Evolutionary conservation across 37 sponge, comb jelly and placozoan species (phyloP), one percentile per base, ranked within the genome.

Genomic region (Halichondria panicea): DNA sequence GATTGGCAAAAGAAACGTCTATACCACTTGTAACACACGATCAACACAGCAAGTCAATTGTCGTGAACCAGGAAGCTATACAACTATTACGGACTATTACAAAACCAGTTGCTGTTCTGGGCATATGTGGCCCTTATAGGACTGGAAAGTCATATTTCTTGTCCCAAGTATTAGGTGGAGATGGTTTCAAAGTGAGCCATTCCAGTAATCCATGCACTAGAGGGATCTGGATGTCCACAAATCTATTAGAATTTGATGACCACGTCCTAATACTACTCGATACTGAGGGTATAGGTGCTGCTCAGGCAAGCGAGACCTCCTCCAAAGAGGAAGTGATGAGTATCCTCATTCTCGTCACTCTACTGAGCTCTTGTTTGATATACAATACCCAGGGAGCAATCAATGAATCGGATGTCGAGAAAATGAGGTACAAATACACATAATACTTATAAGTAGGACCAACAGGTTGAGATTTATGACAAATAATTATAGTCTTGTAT

Each of bases 121-220:
- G 73, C 9, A 64, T 81, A 19, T 81, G 81, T 59, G 81, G 81
- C 18, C 81, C 81, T 11, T 79, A 69, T 35, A 72, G 81, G 28
- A 52, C 72, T 48, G 81, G 72, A 19, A 81, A 81, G 73, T 81
- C 81, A 0, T 81, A 70, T 66, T 50, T 81, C 28, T 61, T 81
- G 30, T 81, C 81, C 0, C 63, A 73, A 0, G 15, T 81, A 54
- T 35, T 72, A 11, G 81, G 73, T 2, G 39, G 25, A 8, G 55
- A 59, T 22, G 43, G 65, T 24, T 81, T 81, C 55, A 24, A 36
- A 21, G 22, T 81, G 27, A 66, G 81, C 28, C 81, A 81, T 55
- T 60, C 81, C 7, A 63, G 63, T 64, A 33, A 71, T 24, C 50
- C 53, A 2, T 66, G 66, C 54, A 81, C 81, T 0, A 53, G 37